Base-by-base conservation (phyloP, 2,888 invertebrate species). In the Chrysomela aeneicollis region DNA sequence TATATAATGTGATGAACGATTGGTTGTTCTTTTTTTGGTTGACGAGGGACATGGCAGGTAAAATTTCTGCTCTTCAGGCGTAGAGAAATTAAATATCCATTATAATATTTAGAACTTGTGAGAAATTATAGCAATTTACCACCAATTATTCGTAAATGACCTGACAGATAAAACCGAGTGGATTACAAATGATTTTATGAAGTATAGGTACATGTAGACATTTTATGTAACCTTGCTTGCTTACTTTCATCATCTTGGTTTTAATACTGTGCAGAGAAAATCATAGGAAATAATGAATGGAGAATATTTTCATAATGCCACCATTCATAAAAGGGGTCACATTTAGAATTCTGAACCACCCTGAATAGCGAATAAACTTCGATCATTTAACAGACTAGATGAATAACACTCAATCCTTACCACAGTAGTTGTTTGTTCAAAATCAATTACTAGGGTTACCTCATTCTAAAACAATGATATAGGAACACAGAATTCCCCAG, bases 51-150 rank as follows among this genome's bases (percentile, higher is more conserved):
- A 57, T 61, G 71, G 73, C 74, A 73, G 74, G 73, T 73, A 62
- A 67, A 67, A 66, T 61, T 68, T 65, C 22, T 59, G 35, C 64
- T 64, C 70, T 67, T 51, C 59, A 52, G 70, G 70, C 70, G 64
- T 59, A 63, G 59, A 66, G 66, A 68, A 77, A 78, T 78, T 78
- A 78, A 78, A 78, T 77, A 75, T 72, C 76, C 76, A 77, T 78
- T 77, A 78, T 74, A 73, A 73, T 66, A 73, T 76, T 77, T 76
- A 77, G 76, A 78, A 78, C 74, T 76, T 75, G 75, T 75, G 74
- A 73, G 74, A 77, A 76, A 78, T 78, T 78, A 78, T 75, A 76
- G 76, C 75, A 77, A 75, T 78, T 76, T 76, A 69, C 70, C 71
- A 73, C 71, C 74, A 76, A 78, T 77, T 78, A 78, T 74, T 49